These are phyloP conservation scores for Melinaea menophilus DNA, from an alignment of 2,888 invertebrate genomes.

Conservation along the genomic window DNA sequence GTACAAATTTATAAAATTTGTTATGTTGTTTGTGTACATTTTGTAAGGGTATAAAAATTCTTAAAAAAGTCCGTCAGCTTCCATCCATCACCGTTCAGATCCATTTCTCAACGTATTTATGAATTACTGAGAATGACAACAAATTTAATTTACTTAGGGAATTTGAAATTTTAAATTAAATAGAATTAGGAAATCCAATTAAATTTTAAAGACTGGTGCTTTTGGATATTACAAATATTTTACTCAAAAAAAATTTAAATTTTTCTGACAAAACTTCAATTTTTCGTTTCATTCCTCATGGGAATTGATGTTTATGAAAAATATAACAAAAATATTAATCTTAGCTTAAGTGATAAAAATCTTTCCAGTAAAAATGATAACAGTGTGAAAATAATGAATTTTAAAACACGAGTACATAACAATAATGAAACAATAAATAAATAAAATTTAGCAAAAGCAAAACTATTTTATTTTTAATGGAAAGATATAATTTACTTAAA, in stretches of 20 bases:
- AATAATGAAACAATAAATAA: not conserved
- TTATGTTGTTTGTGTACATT: conserved; percentile 8
- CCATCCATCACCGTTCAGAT: conserved; percentile 25
- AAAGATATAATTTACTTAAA: conserved; percentile 66
- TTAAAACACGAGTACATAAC: conserved; percentile 1
- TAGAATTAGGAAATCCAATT: conserved; percentile 29
- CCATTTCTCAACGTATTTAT: conserved; percentile 25
- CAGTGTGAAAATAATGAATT: conserved; percentile 9
- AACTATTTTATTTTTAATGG: conserved; percentile 41
- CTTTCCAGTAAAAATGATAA: conserved; percentile 61
- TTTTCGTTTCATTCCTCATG: conserved; percentile 78
- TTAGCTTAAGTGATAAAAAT: conserved; percentile 65
- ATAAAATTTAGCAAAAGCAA: conserved; percentile 20
- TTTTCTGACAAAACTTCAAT: conserved; percentile 46
- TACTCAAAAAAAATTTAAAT: conserved; percentile 37
- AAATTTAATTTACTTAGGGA: conserved; percentile 20
- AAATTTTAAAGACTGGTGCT: conserved; percentile 68
- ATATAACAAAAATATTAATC: conserved; percentile 62
- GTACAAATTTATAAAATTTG: no score
- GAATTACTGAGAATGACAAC: conserved; percentile 26
- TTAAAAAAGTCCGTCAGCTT: conserved; percentile 24
- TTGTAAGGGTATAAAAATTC: not conserved
- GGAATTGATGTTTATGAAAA: conserved; percentile 65
- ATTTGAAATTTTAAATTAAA: conserved; percentile 24
- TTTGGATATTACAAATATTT: conserved; percentile 68